A percentile compares a stretch with the other conserved stretches of the same genome.
Conservation (phyloP, 1,140 invertebrate genomes). For the Tetragonula clypearis region DNA sequence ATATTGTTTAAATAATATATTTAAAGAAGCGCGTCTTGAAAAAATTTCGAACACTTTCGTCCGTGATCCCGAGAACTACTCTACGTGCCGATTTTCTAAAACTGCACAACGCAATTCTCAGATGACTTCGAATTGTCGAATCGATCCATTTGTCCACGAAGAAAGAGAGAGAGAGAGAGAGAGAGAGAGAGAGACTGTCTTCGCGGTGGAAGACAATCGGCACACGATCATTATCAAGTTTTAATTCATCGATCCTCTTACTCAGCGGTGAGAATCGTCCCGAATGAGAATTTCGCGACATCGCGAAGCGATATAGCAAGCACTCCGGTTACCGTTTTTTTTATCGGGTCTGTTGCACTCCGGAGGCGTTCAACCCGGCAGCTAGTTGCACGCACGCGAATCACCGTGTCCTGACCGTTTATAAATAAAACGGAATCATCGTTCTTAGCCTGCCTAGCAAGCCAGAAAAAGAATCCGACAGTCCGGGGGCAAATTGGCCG, state of each 20-base stretch:
- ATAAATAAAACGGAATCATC: slow-evolving; percentile 30
- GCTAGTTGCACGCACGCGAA: slow-evolving; percentile 28
- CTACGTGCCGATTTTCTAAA: too few relatives aligned
- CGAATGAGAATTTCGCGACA: not conserved
- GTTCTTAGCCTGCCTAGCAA: slow-evolving; percentile 25
- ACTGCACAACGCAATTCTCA: not conserved
- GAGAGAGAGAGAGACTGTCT: too few relatives aligned
- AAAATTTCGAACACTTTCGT: too few relatives aligned
- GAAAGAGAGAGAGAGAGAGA: too few relatives aligned
- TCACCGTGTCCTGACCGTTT: slow-evolving; percentile 20
- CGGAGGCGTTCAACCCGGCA: slow-evolving; percentile 32
- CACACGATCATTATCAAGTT: not conserved
- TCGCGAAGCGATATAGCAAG: not conserved
- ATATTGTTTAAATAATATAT: too few relatives aligned
- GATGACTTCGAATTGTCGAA: not conserved
- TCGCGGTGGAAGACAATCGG: not conserved
- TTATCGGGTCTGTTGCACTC: slow-evolving; percentile 29
- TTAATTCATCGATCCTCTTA: not conserved
- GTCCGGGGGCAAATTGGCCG: not conserved
- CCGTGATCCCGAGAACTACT: not conserved
- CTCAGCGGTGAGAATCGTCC: too few relatives aligned
- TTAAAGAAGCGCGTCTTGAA: too few relatives aligned
- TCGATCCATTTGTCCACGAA: too few relatives aligned
- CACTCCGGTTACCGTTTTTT: slow-evolving; percentile 10
- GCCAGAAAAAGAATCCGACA: slow-evolving; percentile 20